Evolutionary conservation across 2,888 invertebrate species (phyloP).

Genomic region (Euphydryas editha): DNA sequence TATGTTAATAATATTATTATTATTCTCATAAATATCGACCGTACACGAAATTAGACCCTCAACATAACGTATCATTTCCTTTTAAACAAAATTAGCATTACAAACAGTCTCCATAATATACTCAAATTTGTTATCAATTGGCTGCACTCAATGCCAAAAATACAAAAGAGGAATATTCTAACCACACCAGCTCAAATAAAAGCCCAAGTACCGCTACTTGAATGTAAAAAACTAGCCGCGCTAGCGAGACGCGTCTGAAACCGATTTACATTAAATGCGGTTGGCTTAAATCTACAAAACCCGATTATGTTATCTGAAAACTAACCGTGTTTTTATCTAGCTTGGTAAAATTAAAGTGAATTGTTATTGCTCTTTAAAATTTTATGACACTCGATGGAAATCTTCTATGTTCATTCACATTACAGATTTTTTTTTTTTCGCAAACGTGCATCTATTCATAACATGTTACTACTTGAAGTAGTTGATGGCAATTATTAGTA

Average conservation of each 20-base stretch:
- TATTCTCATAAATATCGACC: background rate
- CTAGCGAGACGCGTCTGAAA: conserved; percentile 63
- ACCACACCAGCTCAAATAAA: conserved; percentile 68
- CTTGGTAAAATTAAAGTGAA: conserved; percentile 33
- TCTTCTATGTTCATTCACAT: too few species aligned
- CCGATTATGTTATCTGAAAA: conserved; percentile 51
- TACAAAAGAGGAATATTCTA: conserved; percentile 67
- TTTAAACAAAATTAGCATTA: conserved; percentile 26
- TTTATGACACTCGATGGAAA: background rate
- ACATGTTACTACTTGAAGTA: too few species aligned
- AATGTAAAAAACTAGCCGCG: conserved; percentile 75
- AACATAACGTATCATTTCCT: background rate
- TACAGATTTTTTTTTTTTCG: too few species aligned
- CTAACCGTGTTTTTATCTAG: conserved; percentile 32
- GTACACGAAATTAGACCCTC: background rate
- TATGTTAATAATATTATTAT: conserved; percentile 4
- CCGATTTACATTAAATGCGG: conserved; percentile 82
- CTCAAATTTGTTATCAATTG: conserved; percentile 61
- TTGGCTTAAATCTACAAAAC: conserved; percentile 55
- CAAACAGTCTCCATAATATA: conserved; percentile 8
- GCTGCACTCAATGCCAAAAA: conserved; percentile 67
- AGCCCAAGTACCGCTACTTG: conserved; percentile 75
- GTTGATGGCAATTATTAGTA: too few species aligned
- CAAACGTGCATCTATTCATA: too few species aligned
- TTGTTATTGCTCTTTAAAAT: conserved; percentile 22